Base-by-base conservation (phyloP, 2,797 vertebrate genomes). In the Triplophysa yarkandensis region DNA sequence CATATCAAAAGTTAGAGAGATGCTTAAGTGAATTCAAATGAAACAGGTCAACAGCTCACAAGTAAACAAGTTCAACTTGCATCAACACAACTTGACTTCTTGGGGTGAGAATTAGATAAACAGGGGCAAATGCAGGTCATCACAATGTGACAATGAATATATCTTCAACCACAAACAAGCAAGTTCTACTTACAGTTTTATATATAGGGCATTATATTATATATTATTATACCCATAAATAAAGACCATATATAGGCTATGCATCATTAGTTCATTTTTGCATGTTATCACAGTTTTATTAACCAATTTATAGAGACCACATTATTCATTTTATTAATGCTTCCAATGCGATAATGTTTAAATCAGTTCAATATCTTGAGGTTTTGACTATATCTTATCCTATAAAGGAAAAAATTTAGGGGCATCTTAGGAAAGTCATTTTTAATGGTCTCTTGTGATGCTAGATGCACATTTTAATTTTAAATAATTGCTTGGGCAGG, bases 21-120 rank as follows among this genome's bases (percentile, higher is more conserved):
- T n/a, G 54, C 16, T 57, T 1, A 50, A 16, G 6, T 44, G 32
- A 23, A 36, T 25, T 60, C 36, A 41, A 14, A 30, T 3, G 2
- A 62, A 41, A 68, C 6, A n/a, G 6, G 30, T 21, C 57, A 34
- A 27, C 1, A 16, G 19, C 8, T 50, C 25, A 52, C 57, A 17
- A 50, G 11, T 55, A 57, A 52, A 52, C 9, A 61, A 52, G 44
- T 1, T n/a, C n/a, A n/a, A n/a, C n/a, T n/a, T n/a, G n/a, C n/a
- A n/a, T n/a, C n/a, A n/a, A 28, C 17, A 39, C 23, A 66, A 17
- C 16, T 23, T 28, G 30, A 48, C 19, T 17, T 7, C 16, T 11
- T 43, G 46, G 39, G 27, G 27, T 16, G 27, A 65, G 39, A 32
- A 69, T 70, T 44, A 77, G 71, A 80, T 74, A 70, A 70, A 68